Evolutionary conservation across 2,797 vertebrate genomes (phyloP).

Genomic region (Cyprinella venusta): DNA sequence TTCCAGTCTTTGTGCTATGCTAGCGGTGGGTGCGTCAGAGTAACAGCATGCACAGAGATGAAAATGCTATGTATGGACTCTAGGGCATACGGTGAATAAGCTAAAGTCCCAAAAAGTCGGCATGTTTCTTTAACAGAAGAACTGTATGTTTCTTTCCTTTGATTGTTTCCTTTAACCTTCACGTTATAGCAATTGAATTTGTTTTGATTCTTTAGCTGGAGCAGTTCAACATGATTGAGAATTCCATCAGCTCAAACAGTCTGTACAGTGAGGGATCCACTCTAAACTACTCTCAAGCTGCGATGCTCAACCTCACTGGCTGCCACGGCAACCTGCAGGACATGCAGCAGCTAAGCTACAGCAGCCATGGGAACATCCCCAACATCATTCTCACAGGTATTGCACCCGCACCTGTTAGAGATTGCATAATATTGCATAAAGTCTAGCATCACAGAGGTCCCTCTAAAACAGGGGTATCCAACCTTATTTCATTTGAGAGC

Average conservation of each 20-base stretch:
- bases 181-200: neutral
- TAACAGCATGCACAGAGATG: no score
- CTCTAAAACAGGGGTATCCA: neutral
- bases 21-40: no score
- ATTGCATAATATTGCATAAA: constrained; percentile 41
- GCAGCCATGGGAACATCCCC: constrained; percentile 94
- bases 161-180: neutral
- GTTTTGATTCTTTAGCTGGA: constrained; percentile 81
- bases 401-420: constrained; percentile 14
- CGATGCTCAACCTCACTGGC: constrained; percentile 96
- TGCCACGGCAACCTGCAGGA: constrained; percentile 90
- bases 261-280: constrained; percentile 84
- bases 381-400: constrained; percentile 99
- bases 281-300: constrained; percentile 96
- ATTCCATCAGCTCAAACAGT: constrained; percentile 88
- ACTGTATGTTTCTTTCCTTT: neutral
- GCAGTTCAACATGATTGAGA: constrained; percentile 99
- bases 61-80: no score
- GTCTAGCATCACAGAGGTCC: constrained; percentile 14
- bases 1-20: no score
- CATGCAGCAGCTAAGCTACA: constrained; percentile 87
- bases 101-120: no score
- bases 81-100: no score
- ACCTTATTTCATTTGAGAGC: neutral
- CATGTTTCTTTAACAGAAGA: neutral